These are phyloP conservation scores for Habrosyne pyritoides DNA, from an alignment of 2,888 invertebrate species.

Conservation along the genomic window DNA sequence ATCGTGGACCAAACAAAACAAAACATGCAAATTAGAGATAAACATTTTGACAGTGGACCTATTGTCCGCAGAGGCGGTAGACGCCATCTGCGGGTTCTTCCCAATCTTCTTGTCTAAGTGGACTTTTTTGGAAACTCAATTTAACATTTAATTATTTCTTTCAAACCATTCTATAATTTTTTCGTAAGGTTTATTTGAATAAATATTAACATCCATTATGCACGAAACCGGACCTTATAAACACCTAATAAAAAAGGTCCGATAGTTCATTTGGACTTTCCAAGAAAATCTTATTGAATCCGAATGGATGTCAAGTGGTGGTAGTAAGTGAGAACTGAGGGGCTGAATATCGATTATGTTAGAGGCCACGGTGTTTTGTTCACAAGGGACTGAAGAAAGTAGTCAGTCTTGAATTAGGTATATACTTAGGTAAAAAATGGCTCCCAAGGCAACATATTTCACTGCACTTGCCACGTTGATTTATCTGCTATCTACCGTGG, in stretches of 20 bases:
- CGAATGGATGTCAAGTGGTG: neutral
- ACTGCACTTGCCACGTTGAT: neutral
- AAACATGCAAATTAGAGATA: constrained; percentile 42
- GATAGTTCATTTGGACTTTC: no score
- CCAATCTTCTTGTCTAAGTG: no score
- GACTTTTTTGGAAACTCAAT: no score
- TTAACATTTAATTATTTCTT: neutral
- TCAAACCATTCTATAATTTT: neutral
- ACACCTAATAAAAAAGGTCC: no score
- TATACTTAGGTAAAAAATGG: neutral
- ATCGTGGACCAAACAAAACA: constrained; percentile 23
- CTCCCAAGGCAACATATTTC: neutral
- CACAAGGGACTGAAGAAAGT: neutral
- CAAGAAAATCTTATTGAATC: neutral
- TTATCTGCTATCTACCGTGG: no score
- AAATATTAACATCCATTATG: no score
- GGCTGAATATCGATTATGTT: neutral
- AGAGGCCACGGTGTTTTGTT: neutral
- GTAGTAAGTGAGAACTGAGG: neutral
- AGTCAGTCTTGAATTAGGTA: neutral
- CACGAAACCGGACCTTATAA: no score
- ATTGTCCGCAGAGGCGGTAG: no score
- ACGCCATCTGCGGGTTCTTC: no score
- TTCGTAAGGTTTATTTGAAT: no score
- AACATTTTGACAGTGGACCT: constrained; percentile 26